A percentile compares a stretch with the other conserved stretches of the same genome.
These are phyloP conservation scores for Camelus bactrianus DNA, from an alignment of 2,113 vertebrate genomes.

Conservation along the genomic window DNA sequence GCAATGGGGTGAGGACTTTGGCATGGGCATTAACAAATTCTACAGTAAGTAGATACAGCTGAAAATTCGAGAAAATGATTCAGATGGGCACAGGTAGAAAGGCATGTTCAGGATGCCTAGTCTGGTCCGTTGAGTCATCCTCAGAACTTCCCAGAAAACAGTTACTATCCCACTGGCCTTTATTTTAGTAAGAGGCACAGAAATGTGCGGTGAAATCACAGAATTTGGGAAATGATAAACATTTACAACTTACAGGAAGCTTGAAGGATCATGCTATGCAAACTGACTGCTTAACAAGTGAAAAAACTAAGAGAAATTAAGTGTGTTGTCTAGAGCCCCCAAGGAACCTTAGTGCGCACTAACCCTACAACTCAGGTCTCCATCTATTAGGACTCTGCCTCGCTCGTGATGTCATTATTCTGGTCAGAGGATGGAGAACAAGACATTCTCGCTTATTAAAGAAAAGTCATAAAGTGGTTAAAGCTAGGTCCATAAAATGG, in stretches of 20 bases:
- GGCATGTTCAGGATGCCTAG: not conserved
- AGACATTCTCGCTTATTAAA: not conserved
- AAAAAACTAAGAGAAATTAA: not conserved
- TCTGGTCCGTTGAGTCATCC: not conserved
- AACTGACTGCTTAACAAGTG: not conserved
- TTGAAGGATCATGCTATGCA: not conserved
- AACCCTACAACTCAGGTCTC: not conserved
- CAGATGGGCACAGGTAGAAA: not conserved
- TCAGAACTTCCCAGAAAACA: not conserved
- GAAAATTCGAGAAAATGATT: not conserved
- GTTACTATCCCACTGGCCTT: not conserved
- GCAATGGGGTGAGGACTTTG: not conserved
- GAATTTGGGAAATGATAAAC: not conserved
- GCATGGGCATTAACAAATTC: slow-evolving; percentile 13
- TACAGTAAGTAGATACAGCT: not conserved
- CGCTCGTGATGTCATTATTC: not conserved
- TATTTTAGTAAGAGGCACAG: not conserved
- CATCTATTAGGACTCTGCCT: not conserved
- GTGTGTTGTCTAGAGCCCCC: not conserved
- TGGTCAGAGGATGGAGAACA: not conserved
- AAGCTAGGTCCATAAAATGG: not conserved
- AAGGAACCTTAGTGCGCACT: not conserved
- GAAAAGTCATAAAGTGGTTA: not conserved
- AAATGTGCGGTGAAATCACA: not conserved
- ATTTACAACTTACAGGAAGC: not conserved